Evolutionary conservation across 2,797 vertebrate species (phyloP).

Genomic region (Otus scops): DNA sequence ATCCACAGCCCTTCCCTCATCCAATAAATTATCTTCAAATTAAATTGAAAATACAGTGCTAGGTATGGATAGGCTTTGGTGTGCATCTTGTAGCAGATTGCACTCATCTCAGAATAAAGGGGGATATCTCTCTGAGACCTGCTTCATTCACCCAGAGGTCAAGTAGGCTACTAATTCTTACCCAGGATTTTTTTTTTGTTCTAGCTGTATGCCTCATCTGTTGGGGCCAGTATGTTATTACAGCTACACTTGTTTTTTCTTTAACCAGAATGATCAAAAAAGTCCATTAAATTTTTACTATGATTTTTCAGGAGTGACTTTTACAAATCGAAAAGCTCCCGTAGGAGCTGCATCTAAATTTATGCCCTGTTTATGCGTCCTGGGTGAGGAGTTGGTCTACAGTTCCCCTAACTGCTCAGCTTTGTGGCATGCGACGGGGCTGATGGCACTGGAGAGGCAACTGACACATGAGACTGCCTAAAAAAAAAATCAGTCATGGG

Average conservation of each 20-base stretch:
- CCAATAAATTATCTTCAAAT: neutral
- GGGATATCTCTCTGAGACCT: neutral
- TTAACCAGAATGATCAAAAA: neutral
- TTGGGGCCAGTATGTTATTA: neutral
- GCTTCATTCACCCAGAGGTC: neutral
- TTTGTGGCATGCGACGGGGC: neutral
- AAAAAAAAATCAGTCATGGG: neutral
- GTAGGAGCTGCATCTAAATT: neutral
- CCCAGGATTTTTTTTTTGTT: neutral
- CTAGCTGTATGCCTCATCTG: neutral
- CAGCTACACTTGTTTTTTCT: neutral
- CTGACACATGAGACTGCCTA: neutral
- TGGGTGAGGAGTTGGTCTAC: neutral
- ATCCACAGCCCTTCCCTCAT: too few species aligned
- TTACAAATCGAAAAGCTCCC: neutral
- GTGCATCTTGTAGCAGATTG: neutral
- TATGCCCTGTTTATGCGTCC: neutral
- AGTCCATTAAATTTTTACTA: neutral
- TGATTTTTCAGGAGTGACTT: neutral
- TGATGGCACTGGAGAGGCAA: neutral
- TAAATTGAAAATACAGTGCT: neutral
- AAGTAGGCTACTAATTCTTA: neutral
- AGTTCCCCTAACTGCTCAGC: fast-evolving
- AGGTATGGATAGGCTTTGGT: neutral
- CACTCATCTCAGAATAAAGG: neutral